phyloP scores from a whole-genome alignment of 2,888 invertebrate genomes.

The Galerucella calmariensis region DNA sequence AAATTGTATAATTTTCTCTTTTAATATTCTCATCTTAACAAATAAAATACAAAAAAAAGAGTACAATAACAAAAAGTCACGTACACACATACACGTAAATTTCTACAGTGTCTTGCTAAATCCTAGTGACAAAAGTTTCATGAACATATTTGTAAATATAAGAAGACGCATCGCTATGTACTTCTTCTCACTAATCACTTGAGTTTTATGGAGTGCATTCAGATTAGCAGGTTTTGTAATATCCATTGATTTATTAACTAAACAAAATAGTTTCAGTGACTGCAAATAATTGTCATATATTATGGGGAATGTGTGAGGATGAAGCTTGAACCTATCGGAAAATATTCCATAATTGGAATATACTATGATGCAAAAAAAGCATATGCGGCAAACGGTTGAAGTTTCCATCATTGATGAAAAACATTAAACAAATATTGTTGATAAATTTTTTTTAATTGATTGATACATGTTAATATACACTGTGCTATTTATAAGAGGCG shows the following conservation, averaged over 20 bases:
- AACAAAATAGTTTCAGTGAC: not conserved
- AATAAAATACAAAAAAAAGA: not conserved
- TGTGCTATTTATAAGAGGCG: too few relatives aligned
- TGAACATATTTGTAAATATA: constrained; percentile 13
- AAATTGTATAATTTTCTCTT: too few relatives aligned
- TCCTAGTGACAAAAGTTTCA: not conserved
- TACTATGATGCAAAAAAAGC: too few relatives aligned
- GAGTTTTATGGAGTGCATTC: constrained; percentile 22
- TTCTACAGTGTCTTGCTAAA: constrained; percentile 7
- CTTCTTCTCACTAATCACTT: constrained; percentile 19
- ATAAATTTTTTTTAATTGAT: too few relatives aligned
- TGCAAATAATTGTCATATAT: not conserved
- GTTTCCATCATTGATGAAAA: too few relatives aligned
- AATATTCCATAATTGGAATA: too few relatives aligned
- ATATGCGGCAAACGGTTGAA: too few relatives aligned
- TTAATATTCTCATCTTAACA: not conserved
- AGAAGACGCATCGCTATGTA: constrained; percentile 11
- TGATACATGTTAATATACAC: too few relatives aligned
- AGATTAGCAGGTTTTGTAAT: constrained; percentile 19
- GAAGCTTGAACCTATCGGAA: not conserved
- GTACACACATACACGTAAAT: not conserved
- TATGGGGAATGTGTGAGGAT: not conserved
- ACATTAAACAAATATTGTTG: too few relatives aligned
- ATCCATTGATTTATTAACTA: not conserved
- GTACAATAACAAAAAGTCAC: constrained; percentile 1